A percentile compares a stretch with the other conserved stretches of the same genome.
Conservation (phyloP, 2,888 invertebrate genomes). For the Phalera bucephala region DNA sequence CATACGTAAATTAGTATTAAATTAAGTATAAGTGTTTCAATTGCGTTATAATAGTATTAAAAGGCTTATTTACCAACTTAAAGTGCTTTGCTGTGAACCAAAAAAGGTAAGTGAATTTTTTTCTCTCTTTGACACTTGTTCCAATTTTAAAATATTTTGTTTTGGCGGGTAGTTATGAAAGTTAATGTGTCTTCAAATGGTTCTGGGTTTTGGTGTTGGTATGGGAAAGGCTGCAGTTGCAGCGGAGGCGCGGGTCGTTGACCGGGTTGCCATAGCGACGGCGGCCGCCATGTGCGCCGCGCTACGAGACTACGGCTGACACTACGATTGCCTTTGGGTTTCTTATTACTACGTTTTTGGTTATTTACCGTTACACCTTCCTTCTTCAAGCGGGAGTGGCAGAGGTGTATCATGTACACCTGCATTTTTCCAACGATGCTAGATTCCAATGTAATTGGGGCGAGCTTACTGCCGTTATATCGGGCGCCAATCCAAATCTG, state of each 20-base stretch:
- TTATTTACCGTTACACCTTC: no score
- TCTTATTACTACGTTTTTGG: no score
- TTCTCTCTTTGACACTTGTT: no score
- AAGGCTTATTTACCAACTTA: slow-evolving; percentile 4
- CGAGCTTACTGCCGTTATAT: no score
- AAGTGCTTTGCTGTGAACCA: slow-evolving; percentile 7
- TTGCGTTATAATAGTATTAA: no score
- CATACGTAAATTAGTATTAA: slow-evolving; percentile 7
- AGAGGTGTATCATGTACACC: no score
- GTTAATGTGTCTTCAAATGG: slow-evolving; percentile 4
- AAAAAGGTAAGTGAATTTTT: slow-evolving; percentile 18
- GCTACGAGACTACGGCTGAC: slow-evolving; percentile 39
- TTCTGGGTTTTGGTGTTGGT: slow-evolving; percentile 4
- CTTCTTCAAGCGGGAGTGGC: no score
- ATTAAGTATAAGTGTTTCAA: slow-evolving; percentile 11
- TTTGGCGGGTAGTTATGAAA: background rate
- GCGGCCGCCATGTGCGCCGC: slow-evolving; percentile 59
- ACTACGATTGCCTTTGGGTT: slow-evolving; percentile 33
- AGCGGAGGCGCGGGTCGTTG: slow-evolving; percentile 64
- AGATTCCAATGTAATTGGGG: no score
- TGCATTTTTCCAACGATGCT: no score
- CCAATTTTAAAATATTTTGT: background rate
- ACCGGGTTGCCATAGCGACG: slow-evolving; percentile 68
- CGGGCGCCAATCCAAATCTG: no score
- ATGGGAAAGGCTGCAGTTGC: slow-evolving; percentile 36